These are phyloP conservation scores for Andrena marginata DNA, from an alignment of 2,888 invertebrate genomes.

Conservation along the genomic window DNA sequence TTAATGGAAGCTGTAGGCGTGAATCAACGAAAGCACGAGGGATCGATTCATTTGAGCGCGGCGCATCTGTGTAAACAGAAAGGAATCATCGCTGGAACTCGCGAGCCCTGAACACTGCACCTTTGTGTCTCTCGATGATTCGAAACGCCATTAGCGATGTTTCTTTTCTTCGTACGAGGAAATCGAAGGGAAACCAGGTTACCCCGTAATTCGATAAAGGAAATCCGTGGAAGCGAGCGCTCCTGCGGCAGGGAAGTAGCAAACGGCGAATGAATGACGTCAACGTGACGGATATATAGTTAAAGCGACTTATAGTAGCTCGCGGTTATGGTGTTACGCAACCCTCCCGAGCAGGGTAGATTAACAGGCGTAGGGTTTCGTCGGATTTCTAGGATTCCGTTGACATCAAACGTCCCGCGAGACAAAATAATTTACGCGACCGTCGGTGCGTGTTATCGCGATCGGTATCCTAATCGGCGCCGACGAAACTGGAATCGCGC, in stretches of 20 bases:
- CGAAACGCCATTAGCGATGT: background rate
- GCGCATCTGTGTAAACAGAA: constrained; percentile 24
- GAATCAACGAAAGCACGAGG: background rate
- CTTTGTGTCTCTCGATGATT: background rate
- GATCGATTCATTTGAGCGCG: background rate
- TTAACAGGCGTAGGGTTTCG: constrained; percentile 67
- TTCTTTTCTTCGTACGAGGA: background rate
- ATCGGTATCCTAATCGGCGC: constrained; percentile 23
- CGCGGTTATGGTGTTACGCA: constrained; percentile 69
- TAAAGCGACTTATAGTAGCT: constrained; percentile 52
- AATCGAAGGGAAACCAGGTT: constrained; percentile 14
- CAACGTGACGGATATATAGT: constrained; percentile 51
- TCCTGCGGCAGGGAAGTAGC: constrained; percentile 20
- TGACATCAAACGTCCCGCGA: constrained; percentile 33
- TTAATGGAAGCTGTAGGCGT: background rate
- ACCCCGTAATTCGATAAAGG: constrained; percentile 31
- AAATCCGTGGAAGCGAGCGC: constrained; percentile 30
- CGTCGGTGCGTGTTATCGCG: background rate
- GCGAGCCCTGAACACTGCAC: background rate
- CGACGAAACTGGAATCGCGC: background rate
- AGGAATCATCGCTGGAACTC: constrained; percentile 12
- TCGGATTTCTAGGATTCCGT: constrained; percentile 63
- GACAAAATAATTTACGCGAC: constrained; percentile 32
- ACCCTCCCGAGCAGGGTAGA: constrained; percentile 45
- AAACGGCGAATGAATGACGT: constrained; percentile 50